A percentile compares a stretch with the other conserved stretches of the same genome.
These are phyloP conservation scores for Oceanodroma leucorhoa DNA, from an alignment of 2,797 vertebrate species.

Conservation along the genomic window DNA sequence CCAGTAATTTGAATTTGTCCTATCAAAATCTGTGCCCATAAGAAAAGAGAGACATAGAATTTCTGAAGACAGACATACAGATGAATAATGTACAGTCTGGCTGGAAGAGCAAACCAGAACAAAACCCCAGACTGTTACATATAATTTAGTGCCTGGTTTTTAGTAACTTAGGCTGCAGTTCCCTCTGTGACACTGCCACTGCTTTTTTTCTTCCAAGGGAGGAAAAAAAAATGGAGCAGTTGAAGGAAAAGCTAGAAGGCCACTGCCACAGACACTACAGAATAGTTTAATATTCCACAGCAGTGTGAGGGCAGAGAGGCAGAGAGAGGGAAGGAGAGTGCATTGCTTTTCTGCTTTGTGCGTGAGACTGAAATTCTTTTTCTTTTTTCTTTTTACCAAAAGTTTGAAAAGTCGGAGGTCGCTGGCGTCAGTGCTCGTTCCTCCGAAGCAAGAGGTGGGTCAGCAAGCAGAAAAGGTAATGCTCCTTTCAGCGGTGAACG, in stretches of 20 bases:
- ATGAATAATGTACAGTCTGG: not conserved
- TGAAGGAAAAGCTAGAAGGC: not conserved
- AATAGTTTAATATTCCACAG: not conserved
- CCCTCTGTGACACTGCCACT: not conserved
- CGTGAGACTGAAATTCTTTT: not conserved
- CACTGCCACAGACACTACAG: not conserved
- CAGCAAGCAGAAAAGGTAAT: slow-evolving; percentile 66
- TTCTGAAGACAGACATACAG: not conserved
- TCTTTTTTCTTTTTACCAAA: not conserved
- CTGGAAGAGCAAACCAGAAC: not conserved
- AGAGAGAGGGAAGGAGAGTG: not conserved
- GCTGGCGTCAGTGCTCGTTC: not conserved
- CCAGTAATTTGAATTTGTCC: not conserved
- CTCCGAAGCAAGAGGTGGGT: slow-evolving; percentile 49
- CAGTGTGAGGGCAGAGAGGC: not conserved
- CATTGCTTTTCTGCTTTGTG: not conserved
- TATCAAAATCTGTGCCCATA: not conserved
- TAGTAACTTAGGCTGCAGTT: not conserved
- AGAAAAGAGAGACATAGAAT: not conserved
- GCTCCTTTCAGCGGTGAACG: not conserved
- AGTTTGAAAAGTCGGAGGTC: slow-evolving; percentile 45
- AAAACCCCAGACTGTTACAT: not conserved
- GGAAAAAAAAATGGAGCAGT: not conserved
- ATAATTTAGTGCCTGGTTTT: not conserved
- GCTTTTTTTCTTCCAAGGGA: not conserved